Conservation (phyloP, 2,113 vertebrate genomes). For the Heterocephalus glaber region DNA sequence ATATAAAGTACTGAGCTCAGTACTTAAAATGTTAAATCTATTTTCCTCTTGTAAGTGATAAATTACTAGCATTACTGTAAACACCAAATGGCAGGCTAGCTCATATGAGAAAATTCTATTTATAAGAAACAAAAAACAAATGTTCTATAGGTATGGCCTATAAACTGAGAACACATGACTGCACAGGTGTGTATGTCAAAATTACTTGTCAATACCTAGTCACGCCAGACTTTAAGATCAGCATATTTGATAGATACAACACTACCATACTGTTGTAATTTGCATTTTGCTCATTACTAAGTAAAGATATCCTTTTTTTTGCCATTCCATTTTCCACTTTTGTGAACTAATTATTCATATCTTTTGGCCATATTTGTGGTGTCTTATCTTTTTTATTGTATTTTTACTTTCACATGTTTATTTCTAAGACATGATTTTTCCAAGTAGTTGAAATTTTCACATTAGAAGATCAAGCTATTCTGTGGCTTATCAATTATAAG, state of each 20-base stretch:
- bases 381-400: neutral
- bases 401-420: neutral
- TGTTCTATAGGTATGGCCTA: neutral
- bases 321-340: neutral
- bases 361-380: neutral
- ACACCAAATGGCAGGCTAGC: neutral
- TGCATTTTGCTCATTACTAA: neutral
- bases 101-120: neutral
- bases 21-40: neutral
- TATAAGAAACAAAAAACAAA: neutral
- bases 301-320: neutral
- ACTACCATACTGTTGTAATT: neutral
- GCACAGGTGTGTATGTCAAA: neutral
- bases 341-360: neutral
- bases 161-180: neutral
- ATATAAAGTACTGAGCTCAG: neutral
- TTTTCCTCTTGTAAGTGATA: neutral
- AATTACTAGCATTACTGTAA: slow-evolving; percentile 11
- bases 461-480: neutral
- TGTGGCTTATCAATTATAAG: neutral
- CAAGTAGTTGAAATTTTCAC: neutral
- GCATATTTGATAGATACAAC: neutral
- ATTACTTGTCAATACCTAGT: neutral
- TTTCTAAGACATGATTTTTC: neutral
- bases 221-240: neutral